Conservation (phyloP, 2,888 invertebrate genomes). For the Agonopterix subpropinquella region DNA sequence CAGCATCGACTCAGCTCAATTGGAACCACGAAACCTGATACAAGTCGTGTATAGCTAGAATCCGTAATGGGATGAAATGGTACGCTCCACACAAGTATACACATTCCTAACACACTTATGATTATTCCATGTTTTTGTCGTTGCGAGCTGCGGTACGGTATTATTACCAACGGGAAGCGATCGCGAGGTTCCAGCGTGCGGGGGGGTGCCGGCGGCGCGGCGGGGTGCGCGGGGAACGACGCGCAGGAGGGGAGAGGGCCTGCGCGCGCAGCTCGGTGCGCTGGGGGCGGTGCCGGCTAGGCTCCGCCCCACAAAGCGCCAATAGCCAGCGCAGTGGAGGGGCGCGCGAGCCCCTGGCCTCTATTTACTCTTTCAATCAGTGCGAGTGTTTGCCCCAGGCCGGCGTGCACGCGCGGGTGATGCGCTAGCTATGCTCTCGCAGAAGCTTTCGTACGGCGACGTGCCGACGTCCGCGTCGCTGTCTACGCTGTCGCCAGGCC, state of each 20-base stretch:
- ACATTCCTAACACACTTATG: constrained; percentile 68
- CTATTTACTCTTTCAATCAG: constrained; percentile 78
- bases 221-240: constrained; percentile 15
- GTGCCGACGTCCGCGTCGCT: constrained; percentile 79
- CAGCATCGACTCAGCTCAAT: constrained; percentile 1
- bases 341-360: constrained; percentile 66
- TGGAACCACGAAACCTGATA: constrained; percentile 12
- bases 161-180: constrained; percentile 46
- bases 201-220: constrained; percentile 19
- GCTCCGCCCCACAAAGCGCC: constrained; percentile 56
- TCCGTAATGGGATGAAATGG: constrained; percentile 22
- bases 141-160: constrained; percentile 64
- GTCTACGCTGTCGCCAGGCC: constrained; percentile 82
- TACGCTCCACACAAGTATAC: constrained; percentile 53
- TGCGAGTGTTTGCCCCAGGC: constrained; percentile 74
- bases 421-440: constrained; percentile 80
- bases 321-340: constrained; percentile 56
- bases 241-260: constrained; percentile 11
- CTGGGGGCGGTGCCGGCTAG: constrained; percentile 24
- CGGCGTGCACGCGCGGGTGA: constrained; percentile 75
- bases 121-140: constrained; percentile 73
- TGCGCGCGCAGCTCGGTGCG: constrained; percentile 16
- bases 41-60: constrained; percentile 8
- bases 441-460: constrained; percentile 82
- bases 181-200: constrained; percentile 11